Base-by-base conservation (phyloP, 2,888 invertebrate genomes). In the Leistus spinibarbis region DNA sequence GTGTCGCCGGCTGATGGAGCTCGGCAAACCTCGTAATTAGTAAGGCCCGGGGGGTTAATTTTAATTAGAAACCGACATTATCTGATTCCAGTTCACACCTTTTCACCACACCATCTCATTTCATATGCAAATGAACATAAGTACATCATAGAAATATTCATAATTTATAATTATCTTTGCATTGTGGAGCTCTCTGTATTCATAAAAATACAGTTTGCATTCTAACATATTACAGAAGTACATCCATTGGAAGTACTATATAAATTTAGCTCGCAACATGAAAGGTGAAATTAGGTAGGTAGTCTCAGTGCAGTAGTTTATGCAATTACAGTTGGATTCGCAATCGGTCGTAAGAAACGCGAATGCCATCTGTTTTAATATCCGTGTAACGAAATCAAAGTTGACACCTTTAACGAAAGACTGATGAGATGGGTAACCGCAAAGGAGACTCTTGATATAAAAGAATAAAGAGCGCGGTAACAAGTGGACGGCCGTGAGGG, bases 381-480 rank as follows among this genome's bases (percentile, higher is more conserved):
- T 53, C 40, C 53, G 5, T 10, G 66, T 27, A 66, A 53, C 53
- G 40, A 66, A 73, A 73, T 73, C 73, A 66, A 73, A 73, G 66
- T 66, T 60, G 73, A 57, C 73, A 67, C 27, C 40, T 16, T 67
- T 73, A 73, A 73, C 66, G 19, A 60, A 66, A 73, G 73, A 73
- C 40, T 66, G 73, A 73, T 73, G 73, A 40, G 57, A 17, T 17
- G 57, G 20, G 24, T 65, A 66, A 66, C 24, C 56, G 22, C 3
- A 24, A 54, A 20, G 13, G 67, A 27, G 24, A 22, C 17, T n/a
- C 27, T 24, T 16, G n/a, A 23, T 73, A 73, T 66, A 73, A 73
- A 67, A 73, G 67, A 66, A 73, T 66, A 73, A 67, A 73, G 73
- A 40, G 16, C 19, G 57, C 67, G 66, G 73, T 66, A 66, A 72